phyloP scores from a whole-genome alignment of 2,113 vertebrate species.

The Esox niger region DNA sequence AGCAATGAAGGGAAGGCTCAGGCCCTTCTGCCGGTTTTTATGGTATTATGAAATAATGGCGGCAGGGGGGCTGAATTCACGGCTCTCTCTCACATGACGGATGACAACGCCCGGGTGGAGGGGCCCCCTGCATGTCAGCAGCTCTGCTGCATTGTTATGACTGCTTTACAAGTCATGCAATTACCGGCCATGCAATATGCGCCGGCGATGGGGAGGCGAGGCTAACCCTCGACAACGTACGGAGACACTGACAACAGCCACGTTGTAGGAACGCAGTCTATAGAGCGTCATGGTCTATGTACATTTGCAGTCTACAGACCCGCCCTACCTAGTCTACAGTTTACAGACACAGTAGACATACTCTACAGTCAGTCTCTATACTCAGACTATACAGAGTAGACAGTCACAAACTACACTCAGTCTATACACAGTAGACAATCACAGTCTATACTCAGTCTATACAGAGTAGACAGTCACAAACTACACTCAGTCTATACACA shows the following conservation, averaged over 20 bases:
- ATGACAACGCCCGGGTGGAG: constrained; percentile 24
- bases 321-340: too few species aligned
- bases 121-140: constrained; percentile 5
- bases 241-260: constrained; percentile 7
- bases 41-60: constrained; percentile 9
- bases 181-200: constrained; percentile 32
- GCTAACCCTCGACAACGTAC: constrained; percentile 28
- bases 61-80: constrained; percentile 19
- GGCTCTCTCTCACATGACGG: constrained; percentile 22
- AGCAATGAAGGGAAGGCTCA: constrained; percentile 6
- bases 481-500: too few species aligned
- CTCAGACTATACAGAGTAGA: too few species aligned
- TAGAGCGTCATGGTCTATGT: too few species aligned
- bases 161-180: constrained; percentile 18
- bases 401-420: too few species aligned
- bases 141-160: constrained; percentile 15
- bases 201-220: constrained; percentile 5
- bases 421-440: too few species aligned
- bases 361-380: too few species aligned
- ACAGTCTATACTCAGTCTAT: too few species aligned
- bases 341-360: too few species aligned
- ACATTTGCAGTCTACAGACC: too few species aligned
- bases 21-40: not conserved
- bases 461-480: too few species aligned
- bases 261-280: too few species aligned